These are phyloP conservation scores for Sebastes trivittatus DNA, from an alignment of 2,797 vertebrate genomes.

Conservation along the genomic window DNA sequence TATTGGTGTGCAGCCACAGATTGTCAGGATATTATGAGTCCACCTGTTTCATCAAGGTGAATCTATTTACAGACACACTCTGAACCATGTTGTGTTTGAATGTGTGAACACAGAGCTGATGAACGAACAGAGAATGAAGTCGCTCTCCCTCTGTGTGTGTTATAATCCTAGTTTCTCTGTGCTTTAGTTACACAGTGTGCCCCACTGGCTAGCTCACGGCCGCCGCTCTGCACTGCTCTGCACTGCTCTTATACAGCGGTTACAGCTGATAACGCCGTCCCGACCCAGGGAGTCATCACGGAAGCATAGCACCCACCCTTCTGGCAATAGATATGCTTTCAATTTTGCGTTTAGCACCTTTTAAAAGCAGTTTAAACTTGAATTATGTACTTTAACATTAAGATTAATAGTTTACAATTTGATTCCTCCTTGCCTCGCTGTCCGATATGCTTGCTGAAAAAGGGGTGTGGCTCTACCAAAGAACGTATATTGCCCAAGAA, in stretches of 20 bases:
- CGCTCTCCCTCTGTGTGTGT: too few relatives aligned
- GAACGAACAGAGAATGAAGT: not conserved
- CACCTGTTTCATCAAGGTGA: slow-evolving; percentile 28
- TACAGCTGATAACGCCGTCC: too few relatives aligned
- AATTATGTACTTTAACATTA: not conserved
- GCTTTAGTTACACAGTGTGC: too few relatives aligned
- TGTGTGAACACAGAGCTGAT: not conserved
- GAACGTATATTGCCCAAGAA: too few relatives aligned
- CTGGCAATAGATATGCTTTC: too few relatives aligned
- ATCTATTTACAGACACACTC: not conserved
- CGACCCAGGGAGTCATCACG: too few relatives aligned
- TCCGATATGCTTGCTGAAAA: not conserved
- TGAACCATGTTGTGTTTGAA: not conserved
- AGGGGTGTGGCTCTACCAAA: not conserved
- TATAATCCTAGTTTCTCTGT: too few relatives aligned
- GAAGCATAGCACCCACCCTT: too few relatives aligned
- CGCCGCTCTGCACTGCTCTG: too few relatives aligned
- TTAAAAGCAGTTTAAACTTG: not conserved
- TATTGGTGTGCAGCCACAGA: slow-evolving; percentile 11
- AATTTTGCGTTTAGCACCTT: not conserved
- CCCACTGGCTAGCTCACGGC: too few relatives aligned
- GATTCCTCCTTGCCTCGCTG: not conserved
- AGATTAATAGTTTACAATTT: not conserved
- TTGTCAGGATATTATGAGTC: slow-evolving; percentile 11
- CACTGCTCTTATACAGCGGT: too few relatives aligned